Conservation (phyloP, 92 coral and sea anemone genomes). For the Siderastrea radians region DNA sequence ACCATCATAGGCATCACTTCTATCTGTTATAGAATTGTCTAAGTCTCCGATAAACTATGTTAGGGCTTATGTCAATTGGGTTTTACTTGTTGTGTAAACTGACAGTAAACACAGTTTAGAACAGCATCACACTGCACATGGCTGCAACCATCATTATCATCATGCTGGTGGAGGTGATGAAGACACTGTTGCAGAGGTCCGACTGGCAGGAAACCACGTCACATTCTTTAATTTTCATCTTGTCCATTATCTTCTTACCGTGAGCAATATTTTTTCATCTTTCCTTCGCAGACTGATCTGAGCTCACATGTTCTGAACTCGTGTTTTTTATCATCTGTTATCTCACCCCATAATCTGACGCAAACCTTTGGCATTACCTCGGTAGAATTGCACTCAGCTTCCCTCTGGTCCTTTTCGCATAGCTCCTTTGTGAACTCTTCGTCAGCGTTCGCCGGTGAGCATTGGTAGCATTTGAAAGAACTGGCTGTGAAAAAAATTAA, state of each 20-base stretch:
- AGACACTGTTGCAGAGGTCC: conserved; percentile 1
- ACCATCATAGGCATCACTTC: background rate
- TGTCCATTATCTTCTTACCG: background rate
- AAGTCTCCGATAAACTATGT: no score
- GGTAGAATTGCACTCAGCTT: background rate
- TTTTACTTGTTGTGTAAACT: background rate
- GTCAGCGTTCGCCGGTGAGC: background rate
- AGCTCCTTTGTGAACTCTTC: conserved; percentile 9
- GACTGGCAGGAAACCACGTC: background rate
- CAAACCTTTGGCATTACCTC: background rate
- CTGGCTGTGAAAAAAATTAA: background rate
- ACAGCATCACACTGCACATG: background rate
- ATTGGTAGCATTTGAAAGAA: background rate
- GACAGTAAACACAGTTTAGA: background rate
- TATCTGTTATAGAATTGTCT: background rate
- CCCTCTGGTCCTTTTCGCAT: conserved; percentile 28
- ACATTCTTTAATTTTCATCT: background rate
- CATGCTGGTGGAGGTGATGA: background rate
- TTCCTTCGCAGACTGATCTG: background rate
- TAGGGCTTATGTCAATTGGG: no score
- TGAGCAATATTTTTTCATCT: background rate
- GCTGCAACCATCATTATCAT: background rate
- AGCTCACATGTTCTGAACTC: background rate
- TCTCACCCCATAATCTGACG: background rate
- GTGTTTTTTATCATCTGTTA: background rate